Evolutionary conservation across 1,140 invertebrate species (phyloP).

Genomic region (Drosophila eugracilis): DNA sequence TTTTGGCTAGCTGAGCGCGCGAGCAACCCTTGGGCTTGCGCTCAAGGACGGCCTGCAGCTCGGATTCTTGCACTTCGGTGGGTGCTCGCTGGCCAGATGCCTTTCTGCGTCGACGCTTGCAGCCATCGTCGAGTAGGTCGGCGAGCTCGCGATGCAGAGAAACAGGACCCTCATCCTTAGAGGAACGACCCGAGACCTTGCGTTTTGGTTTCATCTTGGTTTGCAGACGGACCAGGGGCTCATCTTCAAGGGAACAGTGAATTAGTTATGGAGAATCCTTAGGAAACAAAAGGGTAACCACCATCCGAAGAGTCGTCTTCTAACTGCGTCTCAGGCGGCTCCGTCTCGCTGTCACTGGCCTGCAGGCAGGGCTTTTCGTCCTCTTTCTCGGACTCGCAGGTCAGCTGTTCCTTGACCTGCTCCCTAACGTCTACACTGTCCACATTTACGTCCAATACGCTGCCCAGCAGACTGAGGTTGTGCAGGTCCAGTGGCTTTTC

Average conservation of each 20-base stretch:
- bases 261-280: background rate
- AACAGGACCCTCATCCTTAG: constrained; percentile 11
- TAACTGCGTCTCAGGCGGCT: background rate
- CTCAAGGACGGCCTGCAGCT: constrained; percentile 59
- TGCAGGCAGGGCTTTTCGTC: constrained; percentile 12
- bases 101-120: constrained; percentile 30
- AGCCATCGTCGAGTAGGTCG: constrained; percentile 46
- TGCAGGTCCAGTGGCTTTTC: constrained; percentile 71
- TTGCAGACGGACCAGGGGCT: constrained; percentile 60
- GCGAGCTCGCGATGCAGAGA: constrained; percentile 48
- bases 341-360: constrained; percentile 24
- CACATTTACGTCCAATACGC: constrained; percentile 69
- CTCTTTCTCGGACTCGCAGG: constrained; percentile 21
- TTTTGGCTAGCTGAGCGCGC: constrained; percentile 60
- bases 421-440: constrained; percentile 61
- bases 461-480: constrained; percentile 67
- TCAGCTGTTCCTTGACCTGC: constrained; percentile 25
- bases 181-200: background rate
- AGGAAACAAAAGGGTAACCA: background rate
- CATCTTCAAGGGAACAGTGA: constrained; percentile 32
- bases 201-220: constrained; percentile 57
- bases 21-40: constrained; percentile 73
- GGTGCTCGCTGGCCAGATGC: background rate
- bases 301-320: constrained; percentile 38
- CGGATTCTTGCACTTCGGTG: constrained; percentile 36